phyloP scores from a whole-genome alignment of 2,888 invertebrate species.

The Rhaphigaster nebulosa region DNA sequence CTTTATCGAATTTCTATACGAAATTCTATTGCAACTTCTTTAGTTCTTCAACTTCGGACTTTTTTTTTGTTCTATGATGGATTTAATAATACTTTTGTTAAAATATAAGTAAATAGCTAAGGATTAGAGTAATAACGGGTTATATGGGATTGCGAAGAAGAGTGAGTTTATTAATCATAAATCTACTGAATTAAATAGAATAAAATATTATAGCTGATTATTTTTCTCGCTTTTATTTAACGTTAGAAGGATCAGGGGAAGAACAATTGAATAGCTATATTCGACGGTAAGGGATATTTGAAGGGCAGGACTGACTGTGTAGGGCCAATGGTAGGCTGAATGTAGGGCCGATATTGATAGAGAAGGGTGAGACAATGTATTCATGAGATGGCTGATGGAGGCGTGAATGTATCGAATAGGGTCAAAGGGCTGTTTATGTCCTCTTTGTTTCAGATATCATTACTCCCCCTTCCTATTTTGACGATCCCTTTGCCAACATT shows the following conservation, averaged over 20 bases:
- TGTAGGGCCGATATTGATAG: slow-evolving; percentile 8
- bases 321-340: neutral
- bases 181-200: neutral
- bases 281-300: neutral
- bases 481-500: neutral
- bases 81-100: too few species aligned
- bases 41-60: too few species aligned
- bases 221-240: neutral
- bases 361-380: slow-evolving; percentile 2
- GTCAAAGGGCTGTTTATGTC: slow-evolving; percentile 36
- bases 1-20: too few species aligned
- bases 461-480: neutral
- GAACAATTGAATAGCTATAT: neutral
- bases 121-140: too few species aligned
- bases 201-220: neutral
- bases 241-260: neutral
- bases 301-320: neutral
- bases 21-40: too few species aligned
- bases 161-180: too few species aligned
- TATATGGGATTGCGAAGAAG: too few species aligned
- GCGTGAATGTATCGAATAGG: slow-evolving; percentile 6
- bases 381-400: neutral
- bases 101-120: too few species aligned
- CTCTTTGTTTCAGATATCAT: slow-evolving; percentile 1
- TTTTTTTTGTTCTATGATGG: too few species aligned